Evolutionary conservation across 2,113 vertebrate genomes (phyloP), one percentile per base, ranked within the genome.

Genomic region (Coptodon bakossiorum): DNA sequence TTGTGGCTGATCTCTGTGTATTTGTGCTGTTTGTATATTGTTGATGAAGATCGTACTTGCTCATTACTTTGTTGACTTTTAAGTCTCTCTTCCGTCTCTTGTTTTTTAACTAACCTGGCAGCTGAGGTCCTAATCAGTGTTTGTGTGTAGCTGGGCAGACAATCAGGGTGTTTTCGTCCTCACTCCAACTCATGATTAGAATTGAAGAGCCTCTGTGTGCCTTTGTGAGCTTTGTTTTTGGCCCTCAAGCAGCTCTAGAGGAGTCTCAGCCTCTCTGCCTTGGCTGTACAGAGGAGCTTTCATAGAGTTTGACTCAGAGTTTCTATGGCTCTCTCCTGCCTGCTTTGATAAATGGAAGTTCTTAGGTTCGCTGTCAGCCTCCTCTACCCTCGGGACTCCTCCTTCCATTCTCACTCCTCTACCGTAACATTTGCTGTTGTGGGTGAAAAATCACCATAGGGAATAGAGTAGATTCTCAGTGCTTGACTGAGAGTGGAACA

Each of bases 281-380:
- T 61, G 86, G 89, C 88, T 61, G 48, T n/a, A 66, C 45, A 82
- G 68, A 82, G 50, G n/a, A 87, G 87, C 88, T 78, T 86, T 87
- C 85, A 73, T 40, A 61, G 84, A 86, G 57, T 82, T 91, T 3
- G 81, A 88, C 89, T 91, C 92, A 90, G 87, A 93, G 80, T 93
- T 94, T 95, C 94, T 94, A 90, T 84, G 81, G 87, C 91, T 87
- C 88, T 92, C 85, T 83, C 27, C 84, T 81, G 89, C 84, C 82
- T 61, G 54, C 78, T 83, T 90, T 96, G 95, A 95, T 92, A 89
- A 95, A 95, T 95, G 86, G 83, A 93, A 85, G 94, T 93, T 95
- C 93, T 95, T 95, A 90, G 86, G 90, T 86, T 85, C 3, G 43
- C 82, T 94, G 94, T 95, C 95, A 93, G 91, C 76, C 87, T 82